phyloP scores from a whole-genome alignment of 1,140 invertebrate species.

The Drosophila equinoxialis region DNA sequence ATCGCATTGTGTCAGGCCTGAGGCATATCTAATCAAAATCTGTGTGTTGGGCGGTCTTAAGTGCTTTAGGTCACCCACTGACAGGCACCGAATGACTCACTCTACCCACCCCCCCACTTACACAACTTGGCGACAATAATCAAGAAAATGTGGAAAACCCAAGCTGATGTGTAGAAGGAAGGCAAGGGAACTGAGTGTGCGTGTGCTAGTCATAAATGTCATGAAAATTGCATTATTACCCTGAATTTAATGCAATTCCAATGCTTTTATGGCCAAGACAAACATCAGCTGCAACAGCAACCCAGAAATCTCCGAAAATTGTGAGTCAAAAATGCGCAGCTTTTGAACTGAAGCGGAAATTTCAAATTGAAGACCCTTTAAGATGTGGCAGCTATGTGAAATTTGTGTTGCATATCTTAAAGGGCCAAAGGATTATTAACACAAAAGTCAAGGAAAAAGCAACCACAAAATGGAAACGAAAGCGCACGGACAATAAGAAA shows the following conservation, averaged over 20 bases:
- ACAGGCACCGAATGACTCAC: slow-evolving; percentile 4
- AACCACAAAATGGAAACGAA: slow-evolving; percentile 4
- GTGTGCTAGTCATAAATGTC: slow-evolving; percentile 36
- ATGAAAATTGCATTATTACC: slow-evolving; percentile 61
- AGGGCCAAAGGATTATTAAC: background rate
- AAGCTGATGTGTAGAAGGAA: background rate
- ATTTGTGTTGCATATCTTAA: slow-evolving; percentile 53
- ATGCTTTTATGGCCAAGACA: slow-evolving; percentile 46
- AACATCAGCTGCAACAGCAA: no score
- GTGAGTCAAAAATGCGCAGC: slow-evolving; percentile 7
- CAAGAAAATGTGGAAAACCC: slow-evolving; percentile 21
- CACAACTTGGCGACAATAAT: slow-evolving; percentile 37
- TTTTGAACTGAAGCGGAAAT: slow-evolving; percentile 34
- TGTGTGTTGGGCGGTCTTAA: slow-evolving; percentile 53
- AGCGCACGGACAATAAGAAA: slow-evolving; percentile 5
- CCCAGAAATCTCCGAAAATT: slow-evolving; percentile 2
- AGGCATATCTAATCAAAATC: slow-evolving; percentile 65
- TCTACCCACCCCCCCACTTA: background rate
- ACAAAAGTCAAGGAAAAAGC: background rate
- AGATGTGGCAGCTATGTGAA: slow-evolving; percentile 39
- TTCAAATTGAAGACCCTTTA: slow-evolving; percentile 13
- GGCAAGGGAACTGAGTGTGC: slow-evolving; percentile 7
- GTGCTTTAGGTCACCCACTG: slow-evolving; percentile 34
- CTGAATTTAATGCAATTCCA: slow-evolving; percentile 59
- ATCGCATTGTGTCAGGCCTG: slow-evolving; percentile 39